Evolutionary conservation across 2,113 vertebrate genomes (phyloP), one percentile per base, ranked within the genome.

Genomic region (Pseudolaguvia tuberculata): DNA sequence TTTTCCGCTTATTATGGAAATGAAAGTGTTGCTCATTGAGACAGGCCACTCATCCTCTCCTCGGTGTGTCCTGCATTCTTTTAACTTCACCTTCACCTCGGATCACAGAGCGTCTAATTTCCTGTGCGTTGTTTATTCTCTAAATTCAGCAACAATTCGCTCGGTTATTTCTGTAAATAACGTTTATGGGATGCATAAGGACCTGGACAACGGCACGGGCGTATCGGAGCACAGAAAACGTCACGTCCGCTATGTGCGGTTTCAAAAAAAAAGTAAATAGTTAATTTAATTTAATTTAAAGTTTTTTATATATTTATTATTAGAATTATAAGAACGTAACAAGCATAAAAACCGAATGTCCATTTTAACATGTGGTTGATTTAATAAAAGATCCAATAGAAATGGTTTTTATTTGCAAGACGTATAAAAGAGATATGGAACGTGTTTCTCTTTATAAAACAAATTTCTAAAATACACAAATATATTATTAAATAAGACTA

Each of bases 161-260:
- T n/a, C 58, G 15, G 6, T 23, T 47, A 47, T 66, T 47, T 27
- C 1, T 5, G 14, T 20, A 42, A 72, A 58, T 27, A n/a, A 2
- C 35, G 70, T 10, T 47, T 47, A 56, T 5, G 1, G 27, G 18
- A 14, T 51, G 52, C 18, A 17, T 56, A 13, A 5, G 29, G 48
- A 51, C 4, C 27, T 1, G 45, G 59, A 66, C 56, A 76, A 76
- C 65, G 53, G 65, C 13, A 5, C 74, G 63, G 71, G 73, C 63
- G 73, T 20, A 13, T 14, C 12, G 50, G 29, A 17, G 20, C 6
- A 10, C 5, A 9, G 2, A 10, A 4, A 9, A 71, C 35, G 35
- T 47, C 65, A 76, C 55, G 51, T 50, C 74, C 52, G 15, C 63
- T 42, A 3, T 18, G 7, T 2, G 25, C 27, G 2, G 18, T 18